Evolutionary conservation across 2,888 invertebrate species (phyloP).

Genomic region (Podabrus alpinus): DNA sequence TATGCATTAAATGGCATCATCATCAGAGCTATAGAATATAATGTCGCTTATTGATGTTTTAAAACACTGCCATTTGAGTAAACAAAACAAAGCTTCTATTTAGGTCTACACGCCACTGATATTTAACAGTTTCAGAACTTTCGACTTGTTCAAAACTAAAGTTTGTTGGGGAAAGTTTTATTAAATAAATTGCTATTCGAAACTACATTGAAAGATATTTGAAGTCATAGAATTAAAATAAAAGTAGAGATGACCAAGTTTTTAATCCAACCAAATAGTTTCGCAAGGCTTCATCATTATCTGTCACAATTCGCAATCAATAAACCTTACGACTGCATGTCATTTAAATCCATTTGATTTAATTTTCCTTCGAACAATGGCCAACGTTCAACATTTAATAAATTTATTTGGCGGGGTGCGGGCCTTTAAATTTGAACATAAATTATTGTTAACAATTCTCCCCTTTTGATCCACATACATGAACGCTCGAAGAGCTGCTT

Average conservation of each 20-base stretch:
- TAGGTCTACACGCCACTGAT: background rate
- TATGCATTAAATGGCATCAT: background rate
- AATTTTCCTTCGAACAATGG: background rate
- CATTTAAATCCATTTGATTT: conserved; percentile 33
- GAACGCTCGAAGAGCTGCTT: conserved; percentile 25
- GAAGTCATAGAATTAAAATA: background rate
- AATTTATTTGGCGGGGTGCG: background rate
- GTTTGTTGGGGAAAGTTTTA: background rate
- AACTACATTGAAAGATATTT: background rate
- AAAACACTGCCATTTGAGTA: background rate
- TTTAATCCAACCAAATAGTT: conserved; percentile 35
- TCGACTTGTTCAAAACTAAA: background rate
- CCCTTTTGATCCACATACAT: conserved; percentile 9
- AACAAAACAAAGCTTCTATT: background rate
- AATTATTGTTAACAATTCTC: conserved; percentile 17
- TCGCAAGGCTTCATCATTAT: conserved; percentile 38
- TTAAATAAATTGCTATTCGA: background rate
- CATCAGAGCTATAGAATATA: background rate
- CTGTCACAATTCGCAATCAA: conserved; percentile 39
- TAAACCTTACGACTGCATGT: conserved; percentile 35
- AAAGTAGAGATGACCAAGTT: conserved; percentile 26
- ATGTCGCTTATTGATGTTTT: background rate
- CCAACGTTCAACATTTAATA: background rate
- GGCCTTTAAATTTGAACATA: background rate
- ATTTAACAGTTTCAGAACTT: background rate